phyloP scores from a whole-genome alignment of 2,113 vertebrate species.

The Phrynosoma blainvillii region DNA sequence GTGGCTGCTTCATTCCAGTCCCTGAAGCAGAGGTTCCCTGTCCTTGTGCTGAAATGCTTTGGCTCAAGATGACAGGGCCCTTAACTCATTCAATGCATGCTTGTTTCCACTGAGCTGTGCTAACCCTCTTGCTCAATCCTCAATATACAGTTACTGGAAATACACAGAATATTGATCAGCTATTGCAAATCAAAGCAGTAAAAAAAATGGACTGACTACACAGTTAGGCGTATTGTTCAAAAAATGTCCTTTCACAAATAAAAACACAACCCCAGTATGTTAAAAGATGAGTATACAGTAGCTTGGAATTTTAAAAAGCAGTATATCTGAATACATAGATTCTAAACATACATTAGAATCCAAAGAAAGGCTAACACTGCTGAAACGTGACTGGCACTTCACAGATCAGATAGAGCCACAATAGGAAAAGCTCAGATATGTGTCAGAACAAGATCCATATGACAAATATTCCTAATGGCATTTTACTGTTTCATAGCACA shows the following conservation, averaged over 20 bases:
- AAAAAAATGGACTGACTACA: not conserved
- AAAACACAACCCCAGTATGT: conserved; percentile 4
- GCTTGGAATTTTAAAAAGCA: not conserved
- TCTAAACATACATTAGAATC: not conserved
- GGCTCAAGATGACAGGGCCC: not conserved
- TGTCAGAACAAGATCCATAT: not conserved
- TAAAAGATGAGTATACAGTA: not conserved
- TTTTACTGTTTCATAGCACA: not conserved
- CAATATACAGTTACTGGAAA: not conserved
- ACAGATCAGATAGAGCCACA: no score
- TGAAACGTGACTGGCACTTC: not conserved
- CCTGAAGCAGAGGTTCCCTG: not conserved
- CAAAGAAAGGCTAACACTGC: not conserved
- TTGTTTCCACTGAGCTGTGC: not conserved
- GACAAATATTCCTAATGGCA: not conserved
- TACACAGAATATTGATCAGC: not conserved
- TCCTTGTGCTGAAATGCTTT: not conserved
- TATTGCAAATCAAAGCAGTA: conserved; percentile 15
- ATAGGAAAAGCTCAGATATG: not conserved
- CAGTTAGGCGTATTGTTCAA: not conserved
- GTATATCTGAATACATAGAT: not conserved
- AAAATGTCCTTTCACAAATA: not conserved
- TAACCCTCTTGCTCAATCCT: not conserved
- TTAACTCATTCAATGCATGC: not conserved
- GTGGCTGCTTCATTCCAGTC: not conserved